phyloP scores from a whole-genome alignment of 1,140 invertebrate genomes.

The Dolichoris vasculosae region DNA sequence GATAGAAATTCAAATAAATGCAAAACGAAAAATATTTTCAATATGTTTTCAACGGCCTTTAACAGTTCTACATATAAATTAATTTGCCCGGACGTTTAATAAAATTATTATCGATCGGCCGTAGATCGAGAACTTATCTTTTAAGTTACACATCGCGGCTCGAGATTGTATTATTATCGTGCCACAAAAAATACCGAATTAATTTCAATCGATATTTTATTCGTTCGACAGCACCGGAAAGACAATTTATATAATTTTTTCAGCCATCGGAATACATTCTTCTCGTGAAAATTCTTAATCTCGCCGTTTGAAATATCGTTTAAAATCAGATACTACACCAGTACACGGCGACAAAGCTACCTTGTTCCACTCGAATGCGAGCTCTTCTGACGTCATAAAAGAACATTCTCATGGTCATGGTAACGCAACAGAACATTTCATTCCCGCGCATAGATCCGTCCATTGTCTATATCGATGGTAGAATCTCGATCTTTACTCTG shows the following conservation, averaged over 20 bases:
- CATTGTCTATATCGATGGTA: not conserved
- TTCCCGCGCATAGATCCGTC: not conserved
- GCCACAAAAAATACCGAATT: too few relatives aligned
- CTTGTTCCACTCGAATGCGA: not conserved
- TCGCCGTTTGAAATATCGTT: not conserved
- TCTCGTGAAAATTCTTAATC: not conserved
- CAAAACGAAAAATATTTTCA: too few relatives aligned
- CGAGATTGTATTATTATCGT: too few relatives aligned
- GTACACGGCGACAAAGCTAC: not conserved
- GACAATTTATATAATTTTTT: not conserved
- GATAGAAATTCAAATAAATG: too few relatives aligned
- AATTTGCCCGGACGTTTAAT: too few relatives aligned
- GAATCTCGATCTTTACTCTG: not conserved
- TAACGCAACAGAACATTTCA: constrained; percentile 8
- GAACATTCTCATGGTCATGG: constrained; percentile 22
- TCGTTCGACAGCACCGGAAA: too few relatives aligned
- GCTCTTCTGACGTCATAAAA: not conserved
- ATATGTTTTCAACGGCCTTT: too few relatives aligned
- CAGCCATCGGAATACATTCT: not conserved
- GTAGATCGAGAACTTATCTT: too few relatives aligned
- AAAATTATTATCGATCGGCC: too few relatives aligned
- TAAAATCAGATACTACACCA: not conserved
- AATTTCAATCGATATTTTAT: too few relatives aligned
- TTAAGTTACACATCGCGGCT: too few relatives aligned
- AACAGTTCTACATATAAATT: too few relatives aligned